Evolutionary conservation across 2,113 vertebrate species (phyloP).

Genomic region (Myotis brandtii): DNA sequence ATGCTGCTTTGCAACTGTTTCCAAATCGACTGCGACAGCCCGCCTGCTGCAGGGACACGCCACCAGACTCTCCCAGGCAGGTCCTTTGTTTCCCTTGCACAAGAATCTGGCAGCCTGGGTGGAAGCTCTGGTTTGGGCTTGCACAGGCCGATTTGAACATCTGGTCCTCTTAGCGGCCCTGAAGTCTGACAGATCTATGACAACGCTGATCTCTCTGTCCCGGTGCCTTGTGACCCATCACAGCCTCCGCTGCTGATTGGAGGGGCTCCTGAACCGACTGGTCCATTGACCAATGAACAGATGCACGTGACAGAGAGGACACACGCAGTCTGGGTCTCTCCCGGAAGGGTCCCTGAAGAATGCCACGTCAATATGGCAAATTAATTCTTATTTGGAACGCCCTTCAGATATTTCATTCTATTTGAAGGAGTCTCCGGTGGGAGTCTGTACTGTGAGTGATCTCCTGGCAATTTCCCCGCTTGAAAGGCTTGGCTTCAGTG

Average conservation of each 20-base stretch:
- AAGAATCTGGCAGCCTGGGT: background rate
- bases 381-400: background rate
- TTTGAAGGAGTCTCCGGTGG: background rate
- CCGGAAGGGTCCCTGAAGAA: background rate
- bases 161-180: background rate
- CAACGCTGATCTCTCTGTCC: background rate
- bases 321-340: background rate
- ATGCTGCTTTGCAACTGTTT: background rate
- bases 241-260: background rate
- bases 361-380: background rate
- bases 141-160: background rate
- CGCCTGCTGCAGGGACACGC: background rate
- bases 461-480: background rate
- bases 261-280: fast-evolving
- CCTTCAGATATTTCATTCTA: background rate
- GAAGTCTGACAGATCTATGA: background rate
- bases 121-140: background rate
- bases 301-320: background rate
- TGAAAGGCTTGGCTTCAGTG: background rate
- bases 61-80: background rate
- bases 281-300: background rate
- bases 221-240: background rate
- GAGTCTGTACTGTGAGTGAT: background rate
- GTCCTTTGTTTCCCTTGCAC: background rate
- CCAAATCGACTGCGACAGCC: background rate